These are phyloP conservation scores for Excalfactoria chinensis DNA, from an alignment of 2,113 vertebrate genomes.

Conservation along the genomic window DNA sequence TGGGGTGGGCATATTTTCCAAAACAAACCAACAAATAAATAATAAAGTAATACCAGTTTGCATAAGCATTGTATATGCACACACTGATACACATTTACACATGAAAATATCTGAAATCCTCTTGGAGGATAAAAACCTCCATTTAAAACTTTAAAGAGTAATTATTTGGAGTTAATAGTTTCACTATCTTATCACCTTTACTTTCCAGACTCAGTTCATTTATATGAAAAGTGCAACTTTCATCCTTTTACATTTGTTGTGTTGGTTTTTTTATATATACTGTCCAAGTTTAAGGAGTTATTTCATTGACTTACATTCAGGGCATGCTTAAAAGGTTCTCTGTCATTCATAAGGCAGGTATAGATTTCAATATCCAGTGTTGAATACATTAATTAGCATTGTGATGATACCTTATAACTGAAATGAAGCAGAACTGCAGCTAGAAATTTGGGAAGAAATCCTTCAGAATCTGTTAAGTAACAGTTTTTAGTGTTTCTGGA, in stretches of 20 bases:
- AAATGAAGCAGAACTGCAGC: background rate
- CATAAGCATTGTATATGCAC: background rate
- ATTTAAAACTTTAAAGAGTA: background rate
- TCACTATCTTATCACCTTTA: background rate
- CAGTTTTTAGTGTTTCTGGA: background rate
- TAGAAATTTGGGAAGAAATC: background rate
- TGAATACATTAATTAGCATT: background rate
- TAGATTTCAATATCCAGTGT: background rate
- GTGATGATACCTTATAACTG: background rate
- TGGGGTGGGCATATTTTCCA: rapidly evolving
- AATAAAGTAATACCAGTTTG: background rate
- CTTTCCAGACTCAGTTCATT: background rate
- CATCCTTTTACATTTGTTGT: background rate
- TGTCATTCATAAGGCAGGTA: background rate
- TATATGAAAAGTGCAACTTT: background rate
- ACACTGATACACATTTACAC: rapidly evolving
- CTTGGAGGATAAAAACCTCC: background rate
- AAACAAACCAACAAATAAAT: background rate
- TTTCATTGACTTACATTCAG: background rate
- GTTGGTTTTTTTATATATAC: background rate
- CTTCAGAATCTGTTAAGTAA: background rate
- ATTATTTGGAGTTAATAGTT: background rate
- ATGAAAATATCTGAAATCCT: background rate
- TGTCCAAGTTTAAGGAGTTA: background rate
- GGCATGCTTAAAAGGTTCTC: background rate